A percentile compares a stretch with the other conserved stretches of the same genome.
Evolutionary conservation across 2,888 invertebrate species (phyloP).

Genomic region (Patella caerulea): DNA sequence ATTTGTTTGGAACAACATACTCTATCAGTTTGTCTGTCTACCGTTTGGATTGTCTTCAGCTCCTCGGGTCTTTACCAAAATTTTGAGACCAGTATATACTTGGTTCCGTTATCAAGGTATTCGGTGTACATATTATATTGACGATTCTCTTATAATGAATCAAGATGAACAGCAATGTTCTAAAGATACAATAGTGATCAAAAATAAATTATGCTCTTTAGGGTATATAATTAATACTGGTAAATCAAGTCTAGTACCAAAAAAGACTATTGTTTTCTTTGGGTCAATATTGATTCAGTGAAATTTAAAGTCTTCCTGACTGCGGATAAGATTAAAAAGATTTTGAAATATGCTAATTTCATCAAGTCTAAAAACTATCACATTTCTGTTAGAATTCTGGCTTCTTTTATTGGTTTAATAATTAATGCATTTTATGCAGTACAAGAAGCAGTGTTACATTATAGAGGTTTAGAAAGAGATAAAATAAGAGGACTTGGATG

Average conservation of each 20-base stretch:
- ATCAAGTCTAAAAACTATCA: neutral
- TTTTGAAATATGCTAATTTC: neutral
- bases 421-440: slow-evolving; percentile 21
- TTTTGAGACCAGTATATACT: neutral
- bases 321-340: neutral
- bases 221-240: neutral
- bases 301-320: neutral
- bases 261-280: neutral
- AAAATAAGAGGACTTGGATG: neutral
- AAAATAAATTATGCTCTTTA: slow-evolving; percentile 19
- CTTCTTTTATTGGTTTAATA: slow-evolving; percentile 20
- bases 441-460: neutral
- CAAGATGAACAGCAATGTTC: neutral
- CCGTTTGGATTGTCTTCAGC: neutral
- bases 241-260: neutral
- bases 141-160: neutral
- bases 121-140: slow-evolving; percentile 10
- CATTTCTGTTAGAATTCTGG: neutral
- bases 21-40: slow-evolving; percentile 20
- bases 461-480: neutral
- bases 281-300: neutral
- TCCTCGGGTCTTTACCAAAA: neutral
- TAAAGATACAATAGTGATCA: neutral
- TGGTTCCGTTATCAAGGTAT: slow-evolving; percentile 14
- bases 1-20: slow-evolving; percentile 18